phyloP scores from a whole-genome alignment of 35 echinoderm and acorn worm genomes.

The Acanthaster planci region DNA sequence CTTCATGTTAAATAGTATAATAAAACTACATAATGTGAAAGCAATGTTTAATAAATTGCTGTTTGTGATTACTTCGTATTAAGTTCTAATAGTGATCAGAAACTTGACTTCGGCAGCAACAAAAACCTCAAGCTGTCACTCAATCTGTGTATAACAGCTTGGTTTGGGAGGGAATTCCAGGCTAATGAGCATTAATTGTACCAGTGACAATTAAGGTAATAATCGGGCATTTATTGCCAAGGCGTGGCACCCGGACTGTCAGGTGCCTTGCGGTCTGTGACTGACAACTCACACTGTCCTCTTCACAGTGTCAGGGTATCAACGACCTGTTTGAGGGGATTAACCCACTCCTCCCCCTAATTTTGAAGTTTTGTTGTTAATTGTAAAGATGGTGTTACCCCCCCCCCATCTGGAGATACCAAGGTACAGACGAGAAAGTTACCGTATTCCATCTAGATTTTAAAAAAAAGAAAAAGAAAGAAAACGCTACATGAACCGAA shows the following conservation, averaged over 20 bases:
- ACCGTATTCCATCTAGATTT: too few relatives aligned
- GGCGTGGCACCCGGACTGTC: not conserved
- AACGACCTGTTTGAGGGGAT: too few relatives aligned
- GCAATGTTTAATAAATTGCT: not conserved
- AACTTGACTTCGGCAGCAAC: not conserved
- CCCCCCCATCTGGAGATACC: too few relatives aligned
- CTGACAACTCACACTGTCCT: not conserved
- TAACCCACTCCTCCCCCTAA: too few relatives aligned
- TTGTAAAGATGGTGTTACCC: too few relatives aligned
- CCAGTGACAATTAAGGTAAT: not conserved
- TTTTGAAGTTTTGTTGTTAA: too few relatives aligned
- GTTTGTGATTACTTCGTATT: not conserved
- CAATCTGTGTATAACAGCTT: not conserved
- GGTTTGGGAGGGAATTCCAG: not conserved
- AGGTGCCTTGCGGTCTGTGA: not conserved
- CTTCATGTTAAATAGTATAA: not conserved
- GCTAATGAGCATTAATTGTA: slow-evolving; percentile 13
- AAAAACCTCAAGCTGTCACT: not conserved
- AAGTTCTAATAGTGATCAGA: not conserved
- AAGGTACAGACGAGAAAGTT: too few relatives aligned
- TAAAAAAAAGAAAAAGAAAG: too few relatives aligned
- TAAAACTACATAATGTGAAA: not conserved
- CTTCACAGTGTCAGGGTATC: too few relatives aligned
- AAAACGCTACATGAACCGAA: too few relatives aligned
- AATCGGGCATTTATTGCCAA: not conserved